Evolutionary conservation across 2,888 invertebrate genomes (phyloP), one percentile per base, ranked within the genome.

Genomic region (Lacanobia wlatinum): DNA sequence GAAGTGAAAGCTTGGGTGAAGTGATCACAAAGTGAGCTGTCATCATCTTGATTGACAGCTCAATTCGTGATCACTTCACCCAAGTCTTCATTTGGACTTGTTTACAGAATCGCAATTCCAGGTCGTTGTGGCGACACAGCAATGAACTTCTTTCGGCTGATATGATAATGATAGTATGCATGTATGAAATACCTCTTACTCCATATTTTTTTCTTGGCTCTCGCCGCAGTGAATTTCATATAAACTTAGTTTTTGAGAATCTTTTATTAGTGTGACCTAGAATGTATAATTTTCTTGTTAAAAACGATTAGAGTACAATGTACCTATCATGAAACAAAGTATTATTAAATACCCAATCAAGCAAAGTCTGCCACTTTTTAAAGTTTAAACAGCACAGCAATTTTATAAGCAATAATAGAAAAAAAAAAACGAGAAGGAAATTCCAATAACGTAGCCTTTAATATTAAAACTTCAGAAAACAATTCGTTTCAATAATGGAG

Each of bases 401-500:
- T 87, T 85, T 88, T 85, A 88, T 89, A 84, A 88, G 84, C 79
- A 89, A 87, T 84, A 87, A 87, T 70, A 80, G 76, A 90, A 90
- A 88, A 73, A 90, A 88, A 73, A 28, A 88, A 88, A 73, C 75
- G 84, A 86, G 84, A 82, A 84, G 76, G 78, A 88, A 91, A 90
- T 88, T 90, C 87, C 90, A 90, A 89, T 89, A 90, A 85, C 84
- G 86, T 85, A 88, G 88, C 87, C 86, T 91, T 92, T 91, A 92
- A 93, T 93, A 93, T 92, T 91, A 92, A 92, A 94, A 93, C 90
- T 94, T 93, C 84, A 89, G 90, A 93, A 93, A 94, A 94, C 94
- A 94, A 93, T 94, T 94, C 92, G 92, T 91, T 94, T 93, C 91
- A 94, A 93, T 93, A 93, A 93, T 92, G 92, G 91, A 89, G 91